Evolutionary conservation across 2,113 vertebrate species (phyloP).

Genomic region (Laterallus jamaicensis): DNA sequence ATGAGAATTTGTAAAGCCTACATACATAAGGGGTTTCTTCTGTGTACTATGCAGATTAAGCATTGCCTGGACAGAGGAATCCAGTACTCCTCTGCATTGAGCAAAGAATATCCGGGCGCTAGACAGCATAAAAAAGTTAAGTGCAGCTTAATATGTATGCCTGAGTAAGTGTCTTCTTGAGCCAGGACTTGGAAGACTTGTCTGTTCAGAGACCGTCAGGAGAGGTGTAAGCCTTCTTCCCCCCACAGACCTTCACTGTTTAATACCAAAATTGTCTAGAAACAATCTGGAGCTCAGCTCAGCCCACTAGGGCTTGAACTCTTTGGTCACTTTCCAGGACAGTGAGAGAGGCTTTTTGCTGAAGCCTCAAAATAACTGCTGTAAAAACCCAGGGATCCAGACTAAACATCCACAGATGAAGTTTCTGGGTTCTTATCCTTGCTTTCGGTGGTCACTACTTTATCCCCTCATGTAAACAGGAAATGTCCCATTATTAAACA

Average conservation of each 20-base stretch:
- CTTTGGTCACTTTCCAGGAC: neutral
- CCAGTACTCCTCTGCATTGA: neutral
- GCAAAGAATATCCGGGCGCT: neutral
- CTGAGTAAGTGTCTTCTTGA: neutral
- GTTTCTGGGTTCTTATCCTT: neutral
- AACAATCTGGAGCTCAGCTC: neutral
- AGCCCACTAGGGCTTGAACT: neutral
- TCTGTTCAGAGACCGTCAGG: neutral
- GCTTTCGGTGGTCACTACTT: neutral
- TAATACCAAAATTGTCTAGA: neutral
- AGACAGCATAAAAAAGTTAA: neutral
- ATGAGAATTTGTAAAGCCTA: neutral
- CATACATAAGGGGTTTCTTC: neutral
- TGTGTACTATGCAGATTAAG: neutral
- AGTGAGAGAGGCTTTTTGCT: neutral
- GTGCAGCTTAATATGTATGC: neutral
- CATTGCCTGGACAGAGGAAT: neutral
- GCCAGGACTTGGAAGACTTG: neutral
- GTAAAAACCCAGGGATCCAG: neutral
- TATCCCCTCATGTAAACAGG: neutral
- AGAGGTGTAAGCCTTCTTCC: neutral
- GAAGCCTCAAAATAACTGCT: rapidly evolving
- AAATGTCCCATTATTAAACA: neutral
- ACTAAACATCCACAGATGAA: neutral
- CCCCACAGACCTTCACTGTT: neutral